These are phyloP conservation scores for Orius insidiosus DNA, from an alignment of 1,140 invertebrate species.

Conservation along the genomic window DNA sequence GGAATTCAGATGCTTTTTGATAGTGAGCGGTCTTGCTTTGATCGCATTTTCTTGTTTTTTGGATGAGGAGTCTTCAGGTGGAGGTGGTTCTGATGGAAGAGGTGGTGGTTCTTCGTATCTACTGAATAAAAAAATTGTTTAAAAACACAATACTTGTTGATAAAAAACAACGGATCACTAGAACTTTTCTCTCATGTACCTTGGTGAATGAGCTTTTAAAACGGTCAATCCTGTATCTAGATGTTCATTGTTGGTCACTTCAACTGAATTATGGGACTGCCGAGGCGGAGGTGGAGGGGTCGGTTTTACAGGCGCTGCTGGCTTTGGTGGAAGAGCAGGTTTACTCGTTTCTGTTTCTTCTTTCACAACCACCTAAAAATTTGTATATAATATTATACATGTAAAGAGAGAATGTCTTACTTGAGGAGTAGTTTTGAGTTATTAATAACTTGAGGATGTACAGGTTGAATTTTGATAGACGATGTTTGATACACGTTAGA, in stretches of 20 bases:
- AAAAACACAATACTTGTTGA: too few species aligned
- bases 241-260: slow-evolving; percentile 1
- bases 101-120: slow-evolving; percentile 20
- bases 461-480: slow-evolving; percentile 61
- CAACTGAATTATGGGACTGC: slow-evolving; percentile 23
- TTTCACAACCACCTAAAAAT: slow-evolving; percentile 18
- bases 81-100: slow-evolving; percentile 23
- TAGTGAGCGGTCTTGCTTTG: slow-evolving; percentile 57
- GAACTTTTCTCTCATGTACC: too few species aligned
- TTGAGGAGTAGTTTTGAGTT: slow-evolving; percentile 20
- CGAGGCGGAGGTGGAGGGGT: slow-evolving; percentile 29
- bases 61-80: slow-evolving; percentile 24
- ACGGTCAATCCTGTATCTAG: slow-evolving; percentile 1
- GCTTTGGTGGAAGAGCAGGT: slow-evolving; percentile 57
- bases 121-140: too few species aligned
- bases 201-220: background rate
- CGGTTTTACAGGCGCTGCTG: slow-evolving; percentile 31
- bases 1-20: slow-evolving; percentile 55
- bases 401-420: too few species aligned
- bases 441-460: slow-evolving; percentile 54
- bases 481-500: slow-evolving; percentile 63
- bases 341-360: slow-evolving; percentile 26
- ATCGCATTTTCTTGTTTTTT: slow-evolving; percentile 34
- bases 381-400: too few species aligned
- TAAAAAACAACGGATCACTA: background rate